Base-by-base conservation (phyloP, 2,888 invertebrate species). In the Cephus pulcher region DNA sequence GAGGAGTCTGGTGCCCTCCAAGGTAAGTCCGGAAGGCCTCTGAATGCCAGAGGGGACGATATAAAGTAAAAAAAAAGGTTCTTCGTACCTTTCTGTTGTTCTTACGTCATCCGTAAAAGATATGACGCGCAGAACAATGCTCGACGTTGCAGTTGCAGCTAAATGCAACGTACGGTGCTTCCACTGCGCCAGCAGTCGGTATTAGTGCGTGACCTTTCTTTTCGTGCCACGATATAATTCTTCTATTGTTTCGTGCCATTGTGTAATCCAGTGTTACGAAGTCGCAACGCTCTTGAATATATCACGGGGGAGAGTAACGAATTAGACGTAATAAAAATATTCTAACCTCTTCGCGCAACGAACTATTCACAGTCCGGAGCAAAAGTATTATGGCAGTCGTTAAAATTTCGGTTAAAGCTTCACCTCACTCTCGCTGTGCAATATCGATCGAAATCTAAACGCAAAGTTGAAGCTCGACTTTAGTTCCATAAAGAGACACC, bases 1-100 rank as follows among this genome's bases (percentile, higher is more conserved):
- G 75, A 78, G 73, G 78, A 78, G 56, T 12, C 69, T 23, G 78
- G 78, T 68, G 68, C 23, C 12, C 68, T 73, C 11, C 75, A 76
- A 56, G 78, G 78, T 78, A 32, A 76, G 34, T 30, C 71, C 71
- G 71, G 56, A 56, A 9, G 56, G 56, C 23, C 56, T 56, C 56
- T 23, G 56, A 56, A 23, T 56, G 9, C 56, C 23, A 23, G 56
- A 56, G 23, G 23, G 56, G 2, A 56, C 23, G 56, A 56, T 15
- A 23, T 6, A 23, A 1, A 6, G 23, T 56, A 56, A 56, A 35
- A 12, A 35, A 35, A 35, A 35, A 56, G 23, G 9, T 56, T 56
- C 23, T 23, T 56, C 56, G 23, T 56, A 56, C 56, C 56, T 56
- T 56, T 56, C 56, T 0, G 56, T 56, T 56, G 23, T 56, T 56